phyloP scores from a whole-genome alignment of 1,140 invertebrate genomes.

The Aphelinus atriplicis region DNA sequence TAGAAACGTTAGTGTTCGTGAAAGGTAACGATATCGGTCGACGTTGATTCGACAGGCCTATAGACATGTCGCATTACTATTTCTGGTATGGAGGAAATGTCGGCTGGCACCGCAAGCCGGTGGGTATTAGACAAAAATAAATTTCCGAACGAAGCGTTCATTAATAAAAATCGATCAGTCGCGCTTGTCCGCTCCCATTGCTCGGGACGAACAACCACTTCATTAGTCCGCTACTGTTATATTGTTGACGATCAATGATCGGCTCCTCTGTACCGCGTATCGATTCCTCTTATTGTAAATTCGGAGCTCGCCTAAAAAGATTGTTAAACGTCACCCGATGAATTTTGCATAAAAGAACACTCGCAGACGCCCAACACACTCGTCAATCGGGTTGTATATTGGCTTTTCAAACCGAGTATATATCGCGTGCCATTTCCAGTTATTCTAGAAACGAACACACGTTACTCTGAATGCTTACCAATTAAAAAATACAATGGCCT shows the following conservation, averaged over 20 bases:
- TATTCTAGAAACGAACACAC: not conserved
- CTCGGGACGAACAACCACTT: no score
- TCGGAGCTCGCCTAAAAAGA: not conserved
- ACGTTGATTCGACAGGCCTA: not conserved
- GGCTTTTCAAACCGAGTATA: not conserved
- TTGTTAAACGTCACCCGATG: not conserved
- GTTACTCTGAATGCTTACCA: not conserved
- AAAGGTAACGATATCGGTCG: not conserved
- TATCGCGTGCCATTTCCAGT: not conserved
- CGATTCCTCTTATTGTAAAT: not conserved
- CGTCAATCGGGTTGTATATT: no score
- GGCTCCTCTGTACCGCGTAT: not conserved
- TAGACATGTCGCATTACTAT: slow-evolving; percentile 20
- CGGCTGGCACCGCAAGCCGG: not conserved
- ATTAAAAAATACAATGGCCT: not conserved
- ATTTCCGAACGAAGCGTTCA: slow-evolving; percentile 18
- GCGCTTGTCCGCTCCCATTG: not conserved
- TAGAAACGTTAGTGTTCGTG: not conserved
- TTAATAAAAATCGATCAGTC: slow-evolving; percentile 5
- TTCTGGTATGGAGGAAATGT: not conserved
- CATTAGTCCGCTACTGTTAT: no score
- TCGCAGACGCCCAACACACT: not conserved
- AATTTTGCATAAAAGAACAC: slow-evolving; percentile 10
- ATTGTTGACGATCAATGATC: no score
- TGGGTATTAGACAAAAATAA: slow-evolving; percentile 9